Conservation (phyloP, 1,140 invertebrate genomes). For the Paralvinella palmiformis region DNA sequence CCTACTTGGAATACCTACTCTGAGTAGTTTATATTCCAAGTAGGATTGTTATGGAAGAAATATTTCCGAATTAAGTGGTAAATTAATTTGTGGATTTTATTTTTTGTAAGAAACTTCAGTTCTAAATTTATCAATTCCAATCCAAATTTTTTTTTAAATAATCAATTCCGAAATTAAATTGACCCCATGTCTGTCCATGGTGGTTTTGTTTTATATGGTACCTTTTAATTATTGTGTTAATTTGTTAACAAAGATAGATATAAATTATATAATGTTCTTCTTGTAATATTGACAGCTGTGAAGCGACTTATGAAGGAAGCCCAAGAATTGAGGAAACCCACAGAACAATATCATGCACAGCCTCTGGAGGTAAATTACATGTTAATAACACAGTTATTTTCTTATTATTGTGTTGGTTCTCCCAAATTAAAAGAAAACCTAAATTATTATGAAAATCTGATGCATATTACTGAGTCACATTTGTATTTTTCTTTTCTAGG, state of each 20-base stretch:
- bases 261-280: slow-evolving; percentile 10
- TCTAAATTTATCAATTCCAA: too few species aligned
- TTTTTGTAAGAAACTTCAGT: too few species aligned
- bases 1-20: too few species aligned
- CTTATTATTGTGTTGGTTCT: neutral
- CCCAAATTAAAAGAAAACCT: neutral
- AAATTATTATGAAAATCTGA: neutral
- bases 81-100: too few species aligned
- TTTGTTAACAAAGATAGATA: neutral
- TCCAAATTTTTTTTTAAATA: too few species aligned
- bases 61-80: too few species aligned
- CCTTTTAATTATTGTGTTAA: neutral
- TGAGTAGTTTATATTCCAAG: too few species aligned
- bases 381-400: neutral
- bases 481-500: slow-evolving; percentile 47
- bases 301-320: slow-evolving; percentile 92
- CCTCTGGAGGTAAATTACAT: slow-evolving; percentile 66
- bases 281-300: slow-evolving; percentile 62
- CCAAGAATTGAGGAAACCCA: slow-evolving; percentile 73
- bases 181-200: neutral
- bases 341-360: slow-evolving; percentile 83
- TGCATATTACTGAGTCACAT: neutral
- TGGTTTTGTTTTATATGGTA: neutral
- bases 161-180: too few species aligned
- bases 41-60: too few species aligned